phyloP scores from a whole-genome alignment of 2,888 invertebrate genomes.

The Scaptomyza polygonia region DNA sequence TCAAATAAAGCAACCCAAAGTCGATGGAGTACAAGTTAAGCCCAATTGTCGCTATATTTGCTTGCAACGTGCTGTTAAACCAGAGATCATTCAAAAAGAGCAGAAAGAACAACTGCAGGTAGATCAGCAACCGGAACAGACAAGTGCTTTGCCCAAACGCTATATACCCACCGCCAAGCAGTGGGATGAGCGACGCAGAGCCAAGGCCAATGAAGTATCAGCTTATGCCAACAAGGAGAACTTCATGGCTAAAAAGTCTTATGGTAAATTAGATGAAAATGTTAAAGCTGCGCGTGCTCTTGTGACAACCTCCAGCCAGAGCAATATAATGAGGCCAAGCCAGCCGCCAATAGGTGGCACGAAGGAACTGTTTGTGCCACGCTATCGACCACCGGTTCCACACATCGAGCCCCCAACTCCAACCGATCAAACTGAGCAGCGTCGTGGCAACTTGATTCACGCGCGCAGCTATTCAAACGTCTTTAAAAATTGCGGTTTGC shows the following conservation, averaged over 20 bases:
- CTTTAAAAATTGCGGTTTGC: constrained; percentile 33
- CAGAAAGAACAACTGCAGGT: neutral
- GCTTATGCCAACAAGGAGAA: constrained; percentile 45
- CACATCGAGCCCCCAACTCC: neutral
- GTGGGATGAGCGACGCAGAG: constrained; percentile 64
- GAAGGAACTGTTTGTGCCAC: constrained; percentile 46
- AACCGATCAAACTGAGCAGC: constrained; percentile 28
- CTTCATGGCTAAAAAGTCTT: neutral
- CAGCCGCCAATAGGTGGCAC: neutral
- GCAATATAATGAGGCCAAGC: constrained; percentile 9
- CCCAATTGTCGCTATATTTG: constrained; percentile 32
- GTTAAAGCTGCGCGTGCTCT: neutral
- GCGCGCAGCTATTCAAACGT: constrained; percentile 36
- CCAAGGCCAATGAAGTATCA: constrained; percentile 24
- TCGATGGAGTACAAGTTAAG: neutral
- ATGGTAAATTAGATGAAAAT: neutral
- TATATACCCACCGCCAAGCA: constrained; percentile 66
- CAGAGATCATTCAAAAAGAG: neutral
- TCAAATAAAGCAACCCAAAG: neutral
- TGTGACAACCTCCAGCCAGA: neutral
- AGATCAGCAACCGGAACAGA: neutral
- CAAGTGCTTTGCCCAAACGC: constrained; percentile 15
- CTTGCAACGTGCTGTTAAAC: constrained; percentile 26
- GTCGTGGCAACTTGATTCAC: constrained; percentile 56
- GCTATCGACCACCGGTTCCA: constrained; percentile 52